Evolutionary conservation across 2,113 vertebrate species (phyloP).

Genomic region (Phaetusa simplex): DNA sequence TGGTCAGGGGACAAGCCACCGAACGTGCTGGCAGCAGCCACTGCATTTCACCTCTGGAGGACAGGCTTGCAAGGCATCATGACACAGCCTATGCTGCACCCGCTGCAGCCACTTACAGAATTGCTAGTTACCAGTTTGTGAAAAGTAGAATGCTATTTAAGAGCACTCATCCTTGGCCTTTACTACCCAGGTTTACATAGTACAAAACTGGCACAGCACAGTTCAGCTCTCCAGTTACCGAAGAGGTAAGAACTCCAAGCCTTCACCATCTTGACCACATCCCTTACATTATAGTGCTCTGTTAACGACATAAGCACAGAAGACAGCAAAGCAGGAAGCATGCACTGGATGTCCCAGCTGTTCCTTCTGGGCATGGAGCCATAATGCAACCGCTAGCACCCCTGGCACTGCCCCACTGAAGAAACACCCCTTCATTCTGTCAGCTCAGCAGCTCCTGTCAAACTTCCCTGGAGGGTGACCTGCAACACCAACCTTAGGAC

Average conservation of each 20-base stretch:
- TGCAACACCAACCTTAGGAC: not conserved
- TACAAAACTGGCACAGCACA: not conserved
- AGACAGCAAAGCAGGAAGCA: not conserved
- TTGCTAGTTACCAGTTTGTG: not conserved
- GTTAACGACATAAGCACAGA: not conserved
- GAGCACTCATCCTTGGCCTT: not conserved
- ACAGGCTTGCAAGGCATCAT: fast-evolving
- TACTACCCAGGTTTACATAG: not conserved
- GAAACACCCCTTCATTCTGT: not conserved
- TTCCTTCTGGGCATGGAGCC: not conserved
- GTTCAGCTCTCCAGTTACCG: not conserved
- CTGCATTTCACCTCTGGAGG: fast-evolving
- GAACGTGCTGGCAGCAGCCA: fast-evolving
- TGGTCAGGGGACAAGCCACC: not conserved
- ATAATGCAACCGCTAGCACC: not conserved
- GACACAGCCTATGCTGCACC: fast-evolving
- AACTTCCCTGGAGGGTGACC: not conserved
- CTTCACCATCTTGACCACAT: not conserved
- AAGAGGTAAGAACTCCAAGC: not conserved
- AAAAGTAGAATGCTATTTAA: not conserved
- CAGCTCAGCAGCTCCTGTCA: fast-evolving
- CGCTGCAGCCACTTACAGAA: not conserved
- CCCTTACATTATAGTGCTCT: fast-evolving
- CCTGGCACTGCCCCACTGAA: not conserved
- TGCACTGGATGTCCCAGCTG: fast-evolving